These are phyloP conservation scores for Meliscaeva auricollis DNA, from an alignment of 2,888 invertebrate genomes.

Conservation along the genomic window DNA sequence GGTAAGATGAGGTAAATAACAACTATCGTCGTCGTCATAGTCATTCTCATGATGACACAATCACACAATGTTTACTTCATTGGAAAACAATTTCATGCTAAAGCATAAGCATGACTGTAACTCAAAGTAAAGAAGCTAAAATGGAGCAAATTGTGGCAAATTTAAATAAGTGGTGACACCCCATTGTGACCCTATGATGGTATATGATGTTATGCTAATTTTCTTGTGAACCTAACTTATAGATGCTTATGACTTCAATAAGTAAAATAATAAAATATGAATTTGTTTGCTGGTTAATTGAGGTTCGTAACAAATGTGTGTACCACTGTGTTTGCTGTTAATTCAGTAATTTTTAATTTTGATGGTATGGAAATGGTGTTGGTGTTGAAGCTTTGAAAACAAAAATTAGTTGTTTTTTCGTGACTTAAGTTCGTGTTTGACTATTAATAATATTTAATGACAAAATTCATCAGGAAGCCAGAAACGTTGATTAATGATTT, in stretches of 20 bases:
- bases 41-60: conserved; percentile 36
- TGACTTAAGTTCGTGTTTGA: too few species aligned
- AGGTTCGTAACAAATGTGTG: too few species aligned
- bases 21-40: neutral
- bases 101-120: neutral
- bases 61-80: conserved; percentile 42
- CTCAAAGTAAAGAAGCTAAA: neutral
- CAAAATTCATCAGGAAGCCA: too few species aligned
- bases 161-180: conserved; percentile 34
- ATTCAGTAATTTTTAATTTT: too few species aligned
- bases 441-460: too few species aligned
- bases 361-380: too few species aligned
- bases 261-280: too few species aligned
- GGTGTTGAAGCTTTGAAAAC: too few species aligned
- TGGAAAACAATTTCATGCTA: conserved; percentile 7
- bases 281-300: neutral
- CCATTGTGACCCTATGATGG: conserved; percentile 50
- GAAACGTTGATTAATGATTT: too few species aligned
- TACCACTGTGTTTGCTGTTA: too few species aligned
- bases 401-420: too few species aligned
- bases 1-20: conserved; percentile 3
- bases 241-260: neutral
- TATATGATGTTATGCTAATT: conserved; percentile 29
- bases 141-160: conserved; percentile 39
- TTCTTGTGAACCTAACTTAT: neutral